phyloP scores from a whole-genome alignment of 2,797 vertebrate species.

The Pseudochaenichthys georgianus region DNA sequence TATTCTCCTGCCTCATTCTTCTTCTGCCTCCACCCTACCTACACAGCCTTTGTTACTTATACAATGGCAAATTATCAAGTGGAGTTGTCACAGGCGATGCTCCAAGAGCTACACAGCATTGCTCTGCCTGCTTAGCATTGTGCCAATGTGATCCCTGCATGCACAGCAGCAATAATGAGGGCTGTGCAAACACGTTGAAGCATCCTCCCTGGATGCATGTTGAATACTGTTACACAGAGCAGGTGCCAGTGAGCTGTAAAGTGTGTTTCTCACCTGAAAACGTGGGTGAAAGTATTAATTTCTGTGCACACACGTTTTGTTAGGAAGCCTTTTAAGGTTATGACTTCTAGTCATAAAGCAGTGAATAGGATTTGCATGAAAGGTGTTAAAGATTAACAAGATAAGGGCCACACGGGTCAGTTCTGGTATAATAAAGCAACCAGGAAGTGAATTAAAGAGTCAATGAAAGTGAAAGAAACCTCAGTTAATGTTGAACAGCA shows the following conservation, averaged over 20 bases:
- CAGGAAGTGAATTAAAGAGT: slow-evolving; percentile 56
- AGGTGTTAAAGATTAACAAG: slow-evolving; percentile 65
- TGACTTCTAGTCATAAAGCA: slow-evolving; percentile 51
- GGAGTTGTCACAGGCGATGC: slow-evolving; percentile 14
- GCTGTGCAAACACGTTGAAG: slow-evolving; percentile 31
- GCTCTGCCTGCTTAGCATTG: slow-evolving; percentile 24
- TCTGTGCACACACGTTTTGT: slow-evolving; percentile 28
- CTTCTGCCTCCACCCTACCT: slow-evolving; percentile 3
- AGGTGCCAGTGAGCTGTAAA: slow-evolving; percentile 38
- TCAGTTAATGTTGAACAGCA: slow-evolving; percentile 17
- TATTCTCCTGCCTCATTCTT: slow-evolving; percentile 4
- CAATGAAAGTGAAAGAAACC: slow-evolving; percentile 36
- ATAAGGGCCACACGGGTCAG: slow-evolving; percentile 44
- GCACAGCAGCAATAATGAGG: slow-evolving; percentile 35
- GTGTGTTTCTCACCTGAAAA: slow-evolving; percentile 57
- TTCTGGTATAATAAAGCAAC: slow-evolving; percentile 52
- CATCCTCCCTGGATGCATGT: slow-evolving; percentile 35
- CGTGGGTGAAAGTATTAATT: slow-evolving; percentile 49
- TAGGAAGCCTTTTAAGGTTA: slow-evolving; percentile 46
- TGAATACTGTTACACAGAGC: slow-evolving; percentile 33
- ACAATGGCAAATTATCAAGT: slow-evolving; percentile 14
- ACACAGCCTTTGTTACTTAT: slow-evolving; percentile 14
- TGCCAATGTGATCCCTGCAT: slow-evolving; percentile 25
- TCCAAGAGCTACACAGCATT: slow-evolving; percentile 17
- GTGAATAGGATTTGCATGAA: slow-evolving; percentile 53